phyloP scores from a whole-genome alignment of 2,797 vertebrate genomes.

The Crypturellus tataupa region DNA sequence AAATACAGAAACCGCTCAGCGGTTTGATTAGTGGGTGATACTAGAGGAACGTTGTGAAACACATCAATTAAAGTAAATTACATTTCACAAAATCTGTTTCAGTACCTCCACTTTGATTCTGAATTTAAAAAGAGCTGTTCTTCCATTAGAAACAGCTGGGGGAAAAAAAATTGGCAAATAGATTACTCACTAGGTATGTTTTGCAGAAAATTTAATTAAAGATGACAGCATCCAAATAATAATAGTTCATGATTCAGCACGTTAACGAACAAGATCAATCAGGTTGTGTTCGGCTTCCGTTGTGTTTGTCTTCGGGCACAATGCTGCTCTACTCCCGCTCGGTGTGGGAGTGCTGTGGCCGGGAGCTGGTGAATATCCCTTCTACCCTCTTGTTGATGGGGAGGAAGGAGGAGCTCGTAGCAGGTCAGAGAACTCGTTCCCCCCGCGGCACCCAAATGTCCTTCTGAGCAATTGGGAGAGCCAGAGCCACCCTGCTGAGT shows the following conservation, averaged over 20 bases:
- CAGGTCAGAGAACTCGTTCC: not conserved
- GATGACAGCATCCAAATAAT: not conserved
- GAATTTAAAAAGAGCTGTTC: not conserved
- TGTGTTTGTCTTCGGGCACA: not conserved
- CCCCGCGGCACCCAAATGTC: not conserved
- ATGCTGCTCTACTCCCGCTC: not conserved
- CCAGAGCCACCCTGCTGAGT: not conserved
- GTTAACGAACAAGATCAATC: not conserved
- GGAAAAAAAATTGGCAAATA: not conserved
- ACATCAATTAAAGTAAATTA: conserved; percentile 4
- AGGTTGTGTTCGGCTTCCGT: not conserved
- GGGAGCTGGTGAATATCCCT: not conserved
- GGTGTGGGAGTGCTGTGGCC: not conserved
- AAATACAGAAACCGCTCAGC: not conserved
- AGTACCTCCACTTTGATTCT: not conserved
- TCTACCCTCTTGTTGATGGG: not conserved
- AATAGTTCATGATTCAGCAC: not conserved
- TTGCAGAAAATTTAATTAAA: conserved; percentile 42
- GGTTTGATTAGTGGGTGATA: not conserved
- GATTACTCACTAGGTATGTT: not conserved
- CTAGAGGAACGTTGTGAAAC: not conserved
- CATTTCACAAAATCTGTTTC: conserved; percentile 20
- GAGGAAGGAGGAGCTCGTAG: not conserved
- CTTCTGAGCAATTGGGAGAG: not conserved
- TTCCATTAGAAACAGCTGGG: not conserved